These are phyloP conservation scores for Tapirus terrestris DNA, from an alignment of 2,113 vertebrate species.

Conservation along the genomic window DNA sequence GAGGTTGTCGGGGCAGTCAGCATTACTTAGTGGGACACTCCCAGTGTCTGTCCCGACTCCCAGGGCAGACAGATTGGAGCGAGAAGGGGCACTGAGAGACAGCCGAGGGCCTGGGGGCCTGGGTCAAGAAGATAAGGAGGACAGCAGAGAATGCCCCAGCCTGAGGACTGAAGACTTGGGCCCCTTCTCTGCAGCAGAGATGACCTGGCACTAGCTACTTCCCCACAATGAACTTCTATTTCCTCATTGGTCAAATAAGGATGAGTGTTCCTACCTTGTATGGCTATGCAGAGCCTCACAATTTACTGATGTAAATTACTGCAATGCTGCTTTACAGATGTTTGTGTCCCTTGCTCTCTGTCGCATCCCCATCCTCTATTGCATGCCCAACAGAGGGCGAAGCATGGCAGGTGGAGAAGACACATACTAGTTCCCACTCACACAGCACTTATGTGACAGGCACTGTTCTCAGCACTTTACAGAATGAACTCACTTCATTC, in stretches of 20 bases:
- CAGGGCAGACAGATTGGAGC: background rate
- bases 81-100: background rate
- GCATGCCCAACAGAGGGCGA: background rate
- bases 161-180: background rate
- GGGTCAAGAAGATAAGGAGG: background rate
- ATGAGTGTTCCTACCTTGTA: background rate
- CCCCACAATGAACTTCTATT: background rate
- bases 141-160: background rate
- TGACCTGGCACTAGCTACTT: background rate
- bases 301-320: background rate
- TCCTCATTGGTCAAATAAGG: background rate
- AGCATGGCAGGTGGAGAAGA: background rate
- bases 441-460: fast-evolving
- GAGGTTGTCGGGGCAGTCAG: background rate
- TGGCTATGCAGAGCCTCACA: background rate
- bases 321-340: background rate
- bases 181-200: background rate
- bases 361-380: background rate
- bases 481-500: background rate
- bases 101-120: background rate
- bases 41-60: background rate
- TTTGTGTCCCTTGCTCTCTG: background rate
- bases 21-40: background rate
- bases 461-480: background rate
- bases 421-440: background rate